Conservation (phyloP, 2,113 vertebrate genomes). For the Pelobates fuscus region DNA sequence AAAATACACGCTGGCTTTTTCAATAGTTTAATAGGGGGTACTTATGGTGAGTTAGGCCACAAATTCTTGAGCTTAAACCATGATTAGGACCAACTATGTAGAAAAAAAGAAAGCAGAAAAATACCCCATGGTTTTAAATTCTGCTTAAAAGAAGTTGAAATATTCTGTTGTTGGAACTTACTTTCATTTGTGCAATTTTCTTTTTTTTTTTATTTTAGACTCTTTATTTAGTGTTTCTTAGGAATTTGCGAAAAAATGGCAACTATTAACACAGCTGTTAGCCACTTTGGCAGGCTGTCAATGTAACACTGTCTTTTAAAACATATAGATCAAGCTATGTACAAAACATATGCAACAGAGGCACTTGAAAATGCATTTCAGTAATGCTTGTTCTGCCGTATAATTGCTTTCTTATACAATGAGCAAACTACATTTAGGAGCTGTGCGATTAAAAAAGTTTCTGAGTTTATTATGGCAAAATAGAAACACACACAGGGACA, state of each 20-base stretch:
- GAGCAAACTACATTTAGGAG: conserved; percentile 44
- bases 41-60: conserved; percentile 25
- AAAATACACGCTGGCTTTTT: background rate
- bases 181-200: conserved; percentile 25
- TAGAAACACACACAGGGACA: conserved; percentile 50
- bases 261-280: conserved; percentile 50
- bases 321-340: conserved; percentile 48
- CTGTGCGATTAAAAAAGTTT: conserved; percentile 44
- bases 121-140: conserved; percentile 28
- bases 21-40: conserved; percentile 19
- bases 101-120: conserved; percentile 10
- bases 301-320: conserved; percentile 45
- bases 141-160: conserved; percentile 19
- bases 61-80: conserved; percentile 12
- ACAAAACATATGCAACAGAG: conserved; percentile 50
- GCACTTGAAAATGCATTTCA: conserved; percentile 48
- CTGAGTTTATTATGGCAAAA: conserved; percentile 48
- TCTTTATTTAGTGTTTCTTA: conserved; percentile 30
- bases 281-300: conserved; percentile 51
- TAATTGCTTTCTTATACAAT: conserved; percentile 46
- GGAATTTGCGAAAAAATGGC: conserved; percentile 33
- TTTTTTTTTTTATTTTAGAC: conserved; percentile 28
- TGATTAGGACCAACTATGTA: conserved; percentile 7
- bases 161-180: conserved; percentile 35
- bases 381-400: conserved; percentile 45